Conservation (phyloP, 1,140 invertebrate species). For the Trachelipus rathkii region DNA sequence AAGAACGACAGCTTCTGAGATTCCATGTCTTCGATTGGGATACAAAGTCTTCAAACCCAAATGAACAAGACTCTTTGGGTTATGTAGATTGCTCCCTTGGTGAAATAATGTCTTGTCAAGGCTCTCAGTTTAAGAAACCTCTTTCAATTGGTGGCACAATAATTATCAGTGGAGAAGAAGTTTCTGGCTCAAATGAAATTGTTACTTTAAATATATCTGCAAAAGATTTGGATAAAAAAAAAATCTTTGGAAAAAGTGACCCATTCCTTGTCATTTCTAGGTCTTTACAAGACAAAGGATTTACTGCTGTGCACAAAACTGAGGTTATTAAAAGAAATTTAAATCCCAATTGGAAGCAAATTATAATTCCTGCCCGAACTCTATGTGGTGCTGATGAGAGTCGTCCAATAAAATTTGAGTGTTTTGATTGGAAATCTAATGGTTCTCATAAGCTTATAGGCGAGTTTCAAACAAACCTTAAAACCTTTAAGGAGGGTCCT, state of each 20-base stretch:
- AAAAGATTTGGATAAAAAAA: conserved; percentile 56
- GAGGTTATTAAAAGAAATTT: conserved; percentile 58
- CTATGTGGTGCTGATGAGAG: conserved; percentile 58
- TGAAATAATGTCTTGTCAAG: conserved; percentile 54
- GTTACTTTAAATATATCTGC: conserved; percentile 54
- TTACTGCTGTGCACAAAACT: conserved; percentile 56
- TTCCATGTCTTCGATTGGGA: conserved; percentile 51
- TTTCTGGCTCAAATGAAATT: conserved; percentile 55
- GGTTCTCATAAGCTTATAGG: conserved; percentile 55
- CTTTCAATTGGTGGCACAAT: conserved; percentile 48
- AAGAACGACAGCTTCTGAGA: conserved; percentile 51
- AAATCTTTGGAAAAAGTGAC: conserved; percentile 58
- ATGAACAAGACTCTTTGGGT: conserved; percentile 56
- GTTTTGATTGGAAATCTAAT: conserved; percentile 53
- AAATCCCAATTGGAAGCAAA: conserved; percentile 58
- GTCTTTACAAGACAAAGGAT: conserved; percentile 54
- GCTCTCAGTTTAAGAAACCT: conserved; percentile 47
- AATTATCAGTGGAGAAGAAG: conserved; percentile 54
- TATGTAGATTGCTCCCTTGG: conserved; percentile 54
- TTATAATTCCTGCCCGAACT: conserved; percentile 52
- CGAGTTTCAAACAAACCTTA: conserved; percentile 51
- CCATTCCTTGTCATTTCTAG: conserved; percentile 57
- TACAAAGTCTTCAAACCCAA: conserved; percentile 39
- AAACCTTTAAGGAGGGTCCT: conserved; percentile 46
- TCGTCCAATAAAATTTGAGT: conserved; percentile 53